Evolutionary conservation across 2,888 invertebrate genomes (phyloP).

Genomic region (Sussaba pulchella): DNA sequence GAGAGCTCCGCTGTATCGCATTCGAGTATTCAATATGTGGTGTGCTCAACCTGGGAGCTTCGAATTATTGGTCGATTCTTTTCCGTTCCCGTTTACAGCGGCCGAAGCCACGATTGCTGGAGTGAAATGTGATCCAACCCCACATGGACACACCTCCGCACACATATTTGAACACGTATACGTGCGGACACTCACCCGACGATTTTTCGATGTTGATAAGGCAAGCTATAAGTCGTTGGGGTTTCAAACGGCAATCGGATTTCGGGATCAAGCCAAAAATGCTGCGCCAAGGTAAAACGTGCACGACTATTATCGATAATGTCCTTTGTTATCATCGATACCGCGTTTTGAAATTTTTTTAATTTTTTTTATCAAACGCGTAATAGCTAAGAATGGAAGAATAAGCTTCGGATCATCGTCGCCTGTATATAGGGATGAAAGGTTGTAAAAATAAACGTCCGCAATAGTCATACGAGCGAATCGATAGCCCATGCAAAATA

Average conservation of each 20-base stretch:
- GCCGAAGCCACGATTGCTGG: conserved; percentile 4
- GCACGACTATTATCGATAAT: conserved; percentile 55
- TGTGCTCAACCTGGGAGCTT: conserved; percentile 70
- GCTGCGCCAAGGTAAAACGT: not conserved
- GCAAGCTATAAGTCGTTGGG: conserved; percentile 53
- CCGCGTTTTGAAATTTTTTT: too few species aligned
- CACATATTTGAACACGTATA: too few species aligned
- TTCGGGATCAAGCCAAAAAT: conserved; percentile 52
- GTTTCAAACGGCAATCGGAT: conserved; percentile 48
- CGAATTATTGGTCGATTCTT: conserved; percentile 74
- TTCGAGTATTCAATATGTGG: conserved; percentile 73
- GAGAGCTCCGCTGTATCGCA: conserved; percentile 19
- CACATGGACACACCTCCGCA: not conserved
- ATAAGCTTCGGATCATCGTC: not conserved
- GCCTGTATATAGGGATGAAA: not conserved
- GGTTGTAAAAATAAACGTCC: not conserved
- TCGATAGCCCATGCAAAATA: conserved; percentile 5
- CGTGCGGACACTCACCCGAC: not conserved
- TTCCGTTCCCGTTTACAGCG: conserved; percentile 61
- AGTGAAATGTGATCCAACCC: conserved; percentile 52
- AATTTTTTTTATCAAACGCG: conserved; percentile 28
- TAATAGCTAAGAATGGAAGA: not conserved
- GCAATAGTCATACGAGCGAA: not conserved
- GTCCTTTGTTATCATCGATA: conserved; percentile 49
- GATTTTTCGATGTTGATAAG: conserved; percentile 61